These are phyloP conservation scores for Drosophila robusta DNA, from an alignment of 2,888 invertebrate genomes.

Conservation along the genomic window DNA sequence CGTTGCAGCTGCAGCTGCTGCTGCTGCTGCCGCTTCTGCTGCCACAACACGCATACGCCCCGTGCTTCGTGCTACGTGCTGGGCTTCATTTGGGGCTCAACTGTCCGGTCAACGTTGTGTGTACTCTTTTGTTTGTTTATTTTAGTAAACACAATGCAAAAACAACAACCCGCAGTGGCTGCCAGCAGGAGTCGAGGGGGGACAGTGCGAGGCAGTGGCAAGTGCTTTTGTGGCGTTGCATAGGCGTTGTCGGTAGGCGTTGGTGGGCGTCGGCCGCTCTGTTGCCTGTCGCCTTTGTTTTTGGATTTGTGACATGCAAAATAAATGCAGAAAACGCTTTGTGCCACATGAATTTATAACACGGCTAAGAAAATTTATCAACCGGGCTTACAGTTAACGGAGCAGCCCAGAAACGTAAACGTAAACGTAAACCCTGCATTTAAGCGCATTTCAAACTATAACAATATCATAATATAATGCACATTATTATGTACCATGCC, in stretches of 20 bases:
- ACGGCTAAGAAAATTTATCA: constrained; percentile 51
- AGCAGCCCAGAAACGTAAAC: constrained; percentile 1
- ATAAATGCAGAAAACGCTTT: constrained; percentile 58
- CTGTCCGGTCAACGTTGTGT: constrained; percentile 30
- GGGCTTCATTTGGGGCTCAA: constrained; percentile 43
- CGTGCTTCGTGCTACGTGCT: constrained; percentile 30
- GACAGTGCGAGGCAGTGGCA: not conserved
- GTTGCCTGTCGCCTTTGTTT: constrained; percentile 39
- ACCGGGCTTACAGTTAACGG: constrained; percentile 7
- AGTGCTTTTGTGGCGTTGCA: constrained; percentile 40
- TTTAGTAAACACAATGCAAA: constrained; percentile 53
- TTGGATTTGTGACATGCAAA: constrained; percentile 57
- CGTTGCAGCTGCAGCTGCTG: constrained; percentile 31
- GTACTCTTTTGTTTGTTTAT: constrained; percentile 50
- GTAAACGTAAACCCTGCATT: constrained; percentile 30
- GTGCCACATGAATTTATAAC: constrained; percentile 61
- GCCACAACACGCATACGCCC: constrained; percentile 53
- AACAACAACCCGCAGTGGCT: constrained; percentile 17
- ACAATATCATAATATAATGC: constrained; percentile 47
- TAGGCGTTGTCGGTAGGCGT: constrained; percentile 44
- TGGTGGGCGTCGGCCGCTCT: constrained; percentile 13
- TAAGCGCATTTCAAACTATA: constrained; percentile 60
- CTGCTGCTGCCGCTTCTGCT: not conserved
- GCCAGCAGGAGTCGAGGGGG: not conserved
- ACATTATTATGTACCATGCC: constrained; percentile 48